Evolutionary conservation across 2,113 vertebrate species (phyloP).

Genomic region (Phylloscopus trochiloides): DNA sequence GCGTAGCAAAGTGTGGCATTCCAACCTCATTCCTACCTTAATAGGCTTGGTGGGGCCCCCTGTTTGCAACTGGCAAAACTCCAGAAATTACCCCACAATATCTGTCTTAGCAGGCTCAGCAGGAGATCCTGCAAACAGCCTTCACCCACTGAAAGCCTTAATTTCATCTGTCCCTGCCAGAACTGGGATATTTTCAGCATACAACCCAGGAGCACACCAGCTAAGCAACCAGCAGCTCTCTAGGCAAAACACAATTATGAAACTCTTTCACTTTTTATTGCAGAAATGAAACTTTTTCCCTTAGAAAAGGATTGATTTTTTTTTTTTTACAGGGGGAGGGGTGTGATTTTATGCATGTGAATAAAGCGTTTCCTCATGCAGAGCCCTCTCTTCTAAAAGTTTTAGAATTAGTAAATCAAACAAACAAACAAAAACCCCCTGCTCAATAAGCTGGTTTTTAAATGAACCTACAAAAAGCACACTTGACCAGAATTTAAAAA

Average conservation of each 20-base stretch:
- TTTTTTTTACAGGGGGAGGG: not conserved
- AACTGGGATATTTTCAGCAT: not conserved
- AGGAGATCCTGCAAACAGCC: constrained; percentile 24
- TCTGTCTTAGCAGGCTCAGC: constrained; percentile 16
- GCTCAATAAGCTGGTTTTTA: not conserved
- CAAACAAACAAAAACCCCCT: not conserved
- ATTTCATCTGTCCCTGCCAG: not conserved
- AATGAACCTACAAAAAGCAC: not conserved
- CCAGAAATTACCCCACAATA: constrained; percentile 48
- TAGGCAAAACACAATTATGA: not conserved
- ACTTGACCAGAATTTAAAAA: not conserved
- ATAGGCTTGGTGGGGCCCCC: constrained; percentile 19
- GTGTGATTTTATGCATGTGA: not conserved
- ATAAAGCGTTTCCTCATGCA: not conserved
- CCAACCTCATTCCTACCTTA: constrained; percentile 47
- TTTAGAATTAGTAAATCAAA: not conserved
- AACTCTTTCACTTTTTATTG: not conserved
- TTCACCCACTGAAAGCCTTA: constrained; percentile 8
- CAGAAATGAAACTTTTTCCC: not conserved
- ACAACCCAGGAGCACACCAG: not conserved
- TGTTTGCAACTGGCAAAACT: constrained; percentile 37
- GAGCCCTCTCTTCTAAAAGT: not conserved
- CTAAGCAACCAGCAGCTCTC: not conserved
- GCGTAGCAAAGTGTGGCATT: constrained; percentile 31
- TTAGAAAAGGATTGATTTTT: not conserved